Conservation (phyloP, 1,140 invertebrate genomes). For the Neomicropteryx cornuta region DNA sequence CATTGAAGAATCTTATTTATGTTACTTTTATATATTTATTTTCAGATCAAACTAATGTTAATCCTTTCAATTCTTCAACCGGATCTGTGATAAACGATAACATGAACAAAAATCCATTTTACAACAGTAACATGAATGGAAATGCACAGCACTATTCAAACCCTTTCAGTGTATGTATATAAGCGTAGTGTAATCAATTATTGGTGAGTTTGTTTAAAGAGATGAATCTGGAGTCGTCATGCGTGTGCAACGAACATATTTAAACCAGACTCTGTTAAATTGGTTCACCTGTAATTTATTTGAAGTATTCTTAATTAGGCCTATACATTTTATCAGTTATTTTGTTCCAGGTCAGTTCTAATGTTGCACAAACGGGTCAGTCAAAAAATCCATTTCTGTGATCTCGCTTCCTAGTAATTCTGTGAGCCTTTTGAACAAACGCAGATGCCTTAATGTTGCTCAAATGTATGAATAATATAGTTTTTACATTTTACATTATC, state of each 20-base stretch:
- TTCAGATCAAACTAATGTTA: conserved; percentile 9
- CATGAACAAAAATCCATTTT: conserved; percentile 15
- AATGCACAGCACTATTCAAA: conserved; percentile 13
- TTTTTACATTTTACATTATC: too few relatives aligned
- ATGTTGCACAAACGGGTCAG: conserved; percentile 9
- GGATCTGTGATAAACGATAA: conserved; percentile 2
- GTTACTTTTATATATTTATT: conserved; percentile 7
- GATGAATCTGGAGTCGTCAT: too few relatives aligned
- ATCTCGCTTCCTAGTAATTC: conserved; percentile 8
- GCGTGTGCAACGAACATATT: too few relatives aligned
- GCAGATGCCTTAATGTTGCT: conserved; percentile 14
- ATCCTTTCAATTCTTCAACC: conserved; percentile 11
- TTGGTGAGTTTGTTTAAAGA: too few relatives aligned
- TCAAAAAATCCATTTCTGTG: conserved; percentile 17
- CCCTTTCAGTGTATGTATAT: conserved; percentile 14
- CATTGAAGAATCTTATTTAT: too few relatives aligned
- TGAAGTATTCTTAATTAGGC: too few relatives aligned
- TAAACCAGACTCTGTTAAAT: too few relatives aligned
- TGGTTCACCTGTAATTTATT: too few relatives aligned
- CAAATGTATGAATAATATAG: conserved; percentile 8
- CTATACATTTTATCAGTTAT: too few relatives aligned
- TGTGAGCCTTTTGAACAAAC: conserved; percentile 15
- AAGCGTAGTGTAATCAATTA: neutral
- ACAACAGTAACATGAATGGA: conserved; percentile 11
- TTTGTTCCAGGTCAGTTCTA: conserved; percentile 12